Percentiles rank a stretch among this genome's conserved stretches.
phyloP scores from a whole-genome alignment of 2,797 vertebrate genomes.

The Helicolenus hilgendorfi region DNA sequence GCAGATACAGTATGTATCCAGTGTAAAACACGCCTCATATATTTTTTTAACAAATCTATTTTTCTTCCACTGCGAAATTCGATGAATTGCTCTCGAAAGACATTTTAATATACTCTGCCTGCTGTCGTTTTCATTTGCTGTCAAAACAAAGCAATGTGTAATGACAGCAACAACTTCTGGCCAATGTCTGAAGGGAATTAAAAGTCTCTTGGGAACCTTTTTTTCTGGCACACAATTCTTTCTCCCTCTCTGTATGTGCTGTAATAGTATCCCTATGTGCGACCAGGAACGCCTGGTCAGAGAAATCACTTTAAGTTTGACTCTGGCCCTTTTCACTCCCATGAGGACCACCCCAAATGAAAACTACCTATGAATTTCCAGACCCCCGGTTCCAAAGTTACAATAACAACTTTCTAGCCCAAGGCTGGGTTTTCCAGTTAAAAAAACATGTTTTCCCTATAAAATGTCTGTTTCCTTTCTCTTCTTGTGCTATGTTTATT shows the following conservation, averaged over 20 bases:
- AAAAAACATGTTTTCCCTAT: constrained; percentile 6
- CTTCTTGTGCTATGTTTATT: background rate
- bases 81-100: background rate
- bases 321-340: constrained; percentile 27
- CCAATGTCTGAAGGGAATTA: constrained; percentile 22
- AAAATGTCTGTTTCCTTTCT: constrained; percentile 29
- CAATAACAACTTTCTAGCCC: constrained; percentile 55
- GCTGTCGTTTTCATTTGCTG: constrained; percentile 25
- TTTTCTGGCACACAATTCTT: constrained; percentile 3
- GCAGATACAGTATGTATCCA: constrained; percentile 73
- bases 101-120: background rate
- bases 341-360: constrained; percentile 48
- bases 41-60: constrained; percentile 2
- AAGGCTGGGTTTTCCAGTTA: constrained; percentile 8
- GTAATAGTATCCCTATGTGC: constrained; percentile 42
- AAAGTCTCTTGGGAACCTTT: constrained; percentile 14
- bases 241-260: constrained; percentile 15
- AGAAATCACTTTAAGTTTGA: constrained; percentile 41
- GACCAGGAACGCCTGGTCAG: constrained; percentile 18
- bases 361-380: constrained; percentile 67
- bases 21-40: constrained; percentile 76
- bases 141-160: constrained; percentile 14
- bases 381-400: constrained; percentile 48
- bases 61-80: background rate
- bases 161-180: constrained; percentile 27